Evolutionary conservation across 2,888 invertebrate genomes (phyloP), one percentile per base, ranked within the genome.

Genomic region (Mythimna pallens): DNA sequence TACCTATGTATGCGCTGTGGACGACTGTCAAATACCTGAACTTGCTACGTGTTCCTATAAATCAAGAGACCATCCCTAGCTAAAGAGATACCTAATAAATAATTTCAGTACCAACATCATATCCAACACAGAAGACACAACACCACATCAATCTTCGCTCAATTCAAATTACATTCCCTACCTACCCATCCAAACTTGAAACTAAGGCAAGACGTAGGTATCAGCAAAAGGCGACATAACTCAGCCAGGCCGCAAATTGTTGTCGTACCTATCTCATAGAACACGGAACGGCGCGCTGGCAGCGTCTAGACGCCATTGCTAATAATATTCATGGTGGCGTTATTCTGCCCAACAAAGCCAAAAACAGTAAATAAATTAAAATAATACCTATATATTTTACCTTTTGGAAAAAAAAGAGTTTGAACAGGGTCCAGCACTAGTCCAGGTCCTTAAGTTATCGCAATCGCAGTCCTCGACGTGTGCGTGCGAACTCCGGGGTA

Each of bases 191-290:
- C 64, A 61, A 80, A 75, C 72, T 74, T 76, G 34, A 65, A 76
- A 77, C 76, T 68, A 77, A 76, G 52, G 73, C 70, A 69, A 76
- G 75, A 73, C 59, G 22, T 58, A 73, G 36, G 73, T 86, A 87
- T 90, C 86, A 85, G 87, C 89, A 81, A 87, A 89, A 89, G 85
- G 88, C 88, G 89, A 82, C 92, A 89, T 90, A 91, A 91, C 92
- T 92, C 87, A 81, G 85, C 88, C 81, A 84, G 80, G 83, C 94
- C 93, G 87, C 94, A 93, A 94, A 95, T 94, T 93, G 93, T 94
- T 94, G 87, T 84, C 88, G 89, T 84, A 90, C 54, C 30, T 73
- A 22, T 52, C 61, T 63, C n/a, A 40, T 14, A 61, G 61, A 61
- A 14, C 40, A 36, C 4, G 61, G 61, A 61, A 61, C 14, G 22